Evolutionary conservation across 2,113 vertebrate species (phyloP).

Genomic region (Toxotes chatareus): DNA sequence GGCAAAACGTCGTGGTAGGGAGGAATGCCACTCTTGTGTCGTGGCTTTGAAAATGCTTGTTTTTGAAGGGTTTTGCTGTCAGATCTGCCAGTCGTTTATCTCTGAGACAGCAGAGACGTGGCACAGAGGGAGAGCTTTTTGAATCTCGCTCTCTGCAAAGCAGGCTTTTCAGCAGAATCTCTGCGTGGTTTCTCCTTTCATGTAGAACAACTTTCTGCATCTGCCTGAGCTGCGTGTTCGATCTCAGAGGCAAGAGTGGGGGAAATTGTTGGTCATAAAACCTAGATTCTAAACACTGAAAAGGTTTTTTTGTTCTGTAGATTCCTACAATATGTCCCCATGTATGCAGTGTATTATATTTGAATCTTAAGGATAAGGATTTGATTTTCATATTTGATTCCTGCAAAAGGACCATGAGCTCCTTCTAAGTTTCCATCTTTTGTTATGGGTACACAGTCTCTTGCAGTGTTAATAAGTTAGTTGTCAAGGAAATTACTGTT

Average conservation of each 20-base stretch:
- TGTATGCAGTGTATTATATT: background rate
- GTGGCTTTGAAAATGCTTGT: background rate
- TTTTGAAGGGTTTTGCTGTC: background rate
- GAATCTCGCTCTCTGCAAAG: background rate
- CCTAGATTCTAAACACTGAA: background rate
- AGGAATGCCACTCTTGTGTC: background rate
- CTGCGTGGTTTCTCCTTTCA: background rate
- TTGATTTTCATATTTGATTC: background rate
- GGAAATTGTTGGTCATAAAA: background rate
- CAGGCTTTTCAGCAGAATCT: background rate
- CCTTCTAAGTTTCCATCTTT: background rate
- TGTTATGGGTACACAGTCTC: background rate
- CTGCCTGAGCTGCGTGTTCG: constrained; percentile 1
- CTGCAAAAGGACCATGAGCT: background rate
- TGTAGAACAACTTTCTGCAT: background rate
- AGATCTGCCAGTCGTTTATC: constrained; percentile 29
- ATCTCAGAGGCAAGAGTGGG: background rate
- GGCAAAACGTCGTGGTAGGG: background rate
- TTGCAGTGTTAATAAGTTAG: background rate
- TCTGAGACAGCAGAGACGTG: constrained; percentile 27
- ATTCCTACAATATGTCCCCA: background rate
- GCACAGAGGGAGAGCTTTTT: background rate
- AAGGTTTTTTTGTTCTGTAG: background rate
- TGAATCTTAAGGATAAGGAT: background rate
- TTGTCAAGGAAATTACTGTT: background rate